Evolutionary conservation across 1,140 invertebrate genomes (phyloP), one percentile per base, ranked within the genome.

Genomic region (Kradibia gibbosae): DNA sequence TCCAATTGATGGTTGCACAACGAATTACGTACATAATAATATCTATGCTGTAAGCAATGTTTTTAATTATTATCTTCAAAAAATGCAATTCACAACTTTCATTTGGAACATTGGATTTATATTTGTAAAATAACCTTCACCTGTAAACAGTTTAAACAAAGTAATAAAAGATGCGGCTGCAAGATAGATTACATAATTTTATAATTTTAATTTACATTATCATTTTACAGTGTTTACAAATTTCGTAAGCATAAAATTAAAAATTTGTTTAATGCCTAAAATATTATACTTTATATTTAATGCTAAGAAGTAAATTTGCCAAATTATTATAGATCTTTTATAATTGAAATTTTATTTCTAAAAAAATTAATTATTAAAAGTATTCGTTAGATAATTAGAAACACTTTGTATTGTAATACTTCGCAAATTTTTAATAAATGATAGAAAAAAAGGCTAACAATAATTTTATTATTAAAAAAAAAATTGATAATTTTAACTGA

Each of bases 21-120:
- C 31, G 60, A 55, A 42, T 70, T 70, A 76, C 60, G 62, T 57
- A 13, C 2, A 31, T 0, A 65, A 8, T 25, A 22, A 34, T 55
- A 65, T 22, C 8, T 50, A 60, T n/a, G n/a, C n/a, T 20, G 34
- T 31, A 55, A 75, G 20, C n/a, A 74, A 39, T 10, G 70, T 75
- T 81, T 81, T 76, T 45, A 28, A 62, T 81, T 76, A 70, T 67
- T 57, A 81, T 42, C 20, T 34, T 25, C 0, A 65, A 80, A 48
- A 72, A 50, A 73, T 60, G 25, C 7, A 72, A 72, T 48, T 80
- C 53, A 10, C 70, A 80, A 80, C 67, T 73, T 73, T 60, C 70
- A 73, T 72, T 73, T n/a, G 53, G 36, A 80, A 72, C 53, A 55
- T n/a, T 62, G 71, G 20, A 31, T 67, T 57, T 34, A 53, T 62